Evolutionary conservation across 1,140 invertebrate species (phyloP), one percentile per base, ranked within the genome.

Genomic region (Drosophila arawakana): DNA sequence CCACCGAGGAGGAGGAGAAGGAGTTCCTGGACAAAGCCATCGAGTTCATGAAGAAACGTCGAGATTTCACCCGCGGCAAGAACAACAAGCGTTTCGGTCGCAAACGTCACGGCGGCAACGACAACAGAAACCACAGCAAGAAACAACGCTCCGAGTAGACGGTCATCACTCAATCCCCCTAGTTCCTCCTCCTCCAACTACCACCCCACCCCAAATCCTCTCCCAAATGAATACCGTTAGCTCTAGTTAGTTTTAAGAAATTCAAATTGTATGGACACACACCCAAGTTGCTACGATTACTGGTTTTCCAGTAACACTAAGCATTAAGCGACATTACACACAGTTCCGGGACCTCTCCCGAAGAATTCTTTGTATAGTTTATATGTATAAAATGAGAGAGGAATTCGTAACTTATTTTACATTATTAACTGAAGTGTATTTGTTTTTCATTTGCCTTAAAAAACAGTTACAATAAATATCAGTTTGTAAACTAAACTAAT

Each of bases 1-100:
- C 96, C 0, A 95, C 95, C 84, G 95, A 94, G 1, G 95, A 96
- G 21, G 96, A 96, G 90, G 96, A 96, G 83, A 94, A 94, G 13
- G 92, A 93, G 35, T 96, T 95, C 76, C 92, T 96, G 30, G 91
- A 93, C 11, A 95, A 95, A 83, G 95, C 94, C 21, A 91, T 94
- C 30, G 94, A 95, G 79, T 93, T 95, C 58, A 95, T 96, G 90
- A 92, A 92, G 9, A 94, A 94, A 78, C 91, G 93, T 25, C 94
- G 94, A 7, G 94, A 93, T 46, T 92, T 93, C 66, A 81, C 93
- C 74, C 93, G 93, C 37, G 92, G 91, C 75, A 90, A 81, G 68
- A 85, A 77, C 63, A 91, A 90, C 65, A 91, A 90, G 46, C 90
- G 91, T 15, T 90, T 91, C 70, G 80, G 79, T 11, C 91, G 91